Evolutionary conservation across 2,797 vertebrate genomes (phyloP).

Genomic region (Ispidina picta): DNA sequence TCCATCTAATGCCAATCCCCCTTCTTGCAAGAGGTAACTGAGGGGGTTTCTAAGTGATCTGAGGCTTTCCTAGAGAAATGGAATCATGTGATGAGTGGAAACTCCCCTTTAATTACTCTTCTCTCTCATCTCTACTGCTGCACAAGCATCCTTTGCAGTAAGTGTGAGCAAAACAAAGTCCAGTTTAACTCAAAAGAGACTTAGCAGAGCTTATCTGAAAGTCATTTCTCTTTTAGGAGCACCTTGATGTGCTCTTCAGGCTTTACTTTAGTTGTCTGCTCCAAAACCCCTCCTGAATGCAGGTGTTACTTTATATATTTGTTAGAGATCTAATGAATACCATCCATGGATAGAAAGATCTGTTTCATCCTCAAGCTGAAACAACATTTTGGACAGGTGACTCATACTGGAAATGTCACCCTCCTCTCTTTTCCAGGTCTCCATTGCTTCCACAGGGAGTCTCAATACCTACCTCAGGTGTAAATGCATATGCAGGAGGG

Average conservation of each 20-base stretch:
- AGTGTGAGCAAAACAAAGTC: neutral
- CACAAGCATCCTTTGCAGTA: neutral
- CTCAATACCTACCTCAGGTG: neutral
- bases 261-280: neutral
- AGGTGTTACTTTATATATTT: neutral
- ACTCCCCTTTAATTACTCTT: neutral
- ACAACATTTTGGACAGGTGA: neutral
- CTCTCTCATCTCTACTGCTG: neutral
- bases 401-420: neutral
- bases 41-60: neutral
- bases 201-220: neutral
- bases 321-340: neutral
- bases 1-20: neutral
- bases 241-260: neutral
- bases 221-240: neutral
- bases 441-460: neutral
- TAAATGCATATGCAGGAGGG: conserved; percentile 25
- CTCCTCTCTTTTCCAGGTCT: neutral
- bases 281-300: neutral
- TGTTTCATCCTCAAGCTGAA: neutral
- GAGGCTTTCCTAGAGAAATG: neutral
- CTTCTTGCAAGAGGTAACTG: neutral
- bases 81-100: neutral
- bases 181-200: neutral
- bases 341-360: neutral